Evolutionary conservation across 2,113 vertebrate genomes (phyloP).

Genomic region (Cyphomyrus discorhynchus): DNA sequence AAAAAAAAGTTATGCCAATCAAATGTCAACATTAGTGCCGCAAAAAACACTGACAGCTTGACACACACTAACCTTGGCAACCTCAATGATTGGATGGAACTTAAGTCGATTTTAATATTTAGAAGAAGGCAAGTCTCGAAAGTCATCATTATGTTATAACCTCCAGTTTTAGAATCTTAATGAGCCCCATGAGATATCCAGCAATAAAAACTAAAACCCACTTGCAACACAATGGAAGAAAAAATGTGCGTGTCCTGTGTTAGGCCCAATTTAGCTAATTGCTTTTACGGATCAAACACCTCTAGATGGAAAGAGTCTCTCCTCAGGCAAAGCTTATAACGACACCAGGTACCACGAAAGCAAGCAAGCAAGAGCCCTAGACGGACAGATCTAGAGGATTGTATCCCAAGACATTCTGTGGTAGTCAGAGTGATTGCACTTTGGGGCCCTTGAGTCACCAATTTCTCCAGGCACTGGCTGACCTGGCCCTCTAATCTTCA

Average conservation of each 20-base stretch:
- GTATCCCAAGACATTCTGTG: neutral
- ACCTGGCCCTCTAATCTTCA: neutral
- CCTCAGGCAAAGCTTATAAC: neutral
- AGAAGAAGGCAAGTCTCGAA: neutral
- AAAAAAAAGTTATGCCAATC: slow-evolving; percentile 15
- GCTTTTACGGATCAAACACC: neutral
- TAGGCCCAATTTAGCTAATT: neutral
- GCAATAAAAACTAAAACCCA: slow-evolving; percentile 4
- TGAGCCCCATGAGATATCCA: slow-evolving; percentile 8
- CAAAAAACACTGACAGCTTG: neutral
- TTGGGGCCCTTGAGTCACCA: neutral
- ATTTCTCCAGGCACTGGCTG: neutral
- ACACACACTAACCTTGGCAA: neutral
- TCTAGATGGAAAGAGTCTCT: neutral
- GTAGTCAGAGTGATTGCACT: neutral
- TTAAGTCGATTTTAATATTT: neutral
- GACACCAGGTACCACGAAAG: neutral
- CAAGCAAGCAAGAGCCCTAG: neutral
- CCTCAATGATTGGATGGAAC: neutral
- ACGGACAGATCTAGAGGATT: neutral
- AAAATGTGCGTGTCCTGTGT: neutral
- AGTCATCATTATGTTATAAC: slow-evolving; percentile 17
- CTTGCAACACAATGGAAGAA: neutral
- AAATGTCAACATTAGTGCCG: neutral
- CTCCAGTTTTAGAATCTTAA: slow-evolving; percentile 21